Evolutionary conservation across 2,797 vertebrate genomes (phyloP).

Genomic region (Columba guinea): DNA sequence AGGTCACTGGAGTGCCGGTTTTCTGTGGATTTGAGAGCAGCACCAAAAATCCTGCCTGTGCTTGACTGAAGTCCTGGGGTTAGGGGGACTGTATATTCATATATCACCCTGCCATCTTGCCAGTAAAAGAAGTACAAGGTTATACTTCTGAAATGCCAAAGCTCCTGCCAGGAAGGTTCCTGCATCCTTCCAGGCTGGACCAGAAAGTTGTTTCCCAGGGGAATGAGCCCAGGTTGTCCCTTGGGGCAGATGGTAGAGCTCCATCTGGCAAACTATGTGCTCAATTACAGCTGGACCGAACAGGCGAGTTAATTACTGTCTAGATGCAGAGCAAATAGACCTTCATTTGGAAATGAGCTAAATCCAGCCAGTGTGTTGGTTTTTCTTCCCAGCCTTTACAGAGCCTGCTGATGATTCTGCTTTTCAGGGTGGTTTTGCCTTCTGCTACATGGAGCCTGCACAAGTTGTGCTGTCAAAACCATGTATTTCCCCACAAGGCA

Average conservation of each 20-base stretch:
- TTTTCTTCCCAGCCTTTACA: not conserved
- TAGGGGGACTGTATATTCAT: not conserved
- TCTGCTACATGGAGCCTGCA: fast-evolving
- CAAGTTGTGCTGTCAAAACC: not conserved
- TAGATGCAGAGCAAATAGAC: not conserved
- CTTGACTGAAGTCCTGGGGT: not conserved
- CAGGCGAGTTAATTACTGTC: too few species aligned
- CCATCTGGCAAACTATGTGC: not conserved
- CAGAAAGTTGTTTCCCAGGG: not conserved
- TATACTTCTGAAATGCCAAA: not conserved
- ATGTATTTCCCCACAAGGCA: not conserved
- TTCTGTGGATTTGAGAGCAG: not conserved
- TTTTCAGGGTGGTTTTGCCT: not conserved
- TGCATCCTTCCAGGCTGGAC: not conserved
- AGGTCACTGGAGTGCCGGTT: not conserved
- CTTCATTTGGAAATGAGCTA: fast-evolving
- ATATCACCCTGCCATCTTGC: not conserved
- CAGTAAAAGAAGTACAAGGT: not conserved
- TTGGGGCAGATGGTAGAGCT: not conserved
- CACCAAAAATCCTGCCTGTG: fast-evolving
- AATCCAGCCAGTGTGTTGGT: not conserved
- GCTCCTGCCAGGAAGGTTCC: not conserved
- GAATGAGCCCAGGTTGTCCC: not conserved
- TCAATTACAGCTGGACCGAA: not conserved
- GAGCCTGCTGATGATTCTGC: not conserved